A percentile compares a stretch with the other conserved stretches of the same genome.
Evolutionary conservation across 1,140 invertebrate genomes (phyloP).

Genomic region (Drosophila lacteicornis): DNA sequence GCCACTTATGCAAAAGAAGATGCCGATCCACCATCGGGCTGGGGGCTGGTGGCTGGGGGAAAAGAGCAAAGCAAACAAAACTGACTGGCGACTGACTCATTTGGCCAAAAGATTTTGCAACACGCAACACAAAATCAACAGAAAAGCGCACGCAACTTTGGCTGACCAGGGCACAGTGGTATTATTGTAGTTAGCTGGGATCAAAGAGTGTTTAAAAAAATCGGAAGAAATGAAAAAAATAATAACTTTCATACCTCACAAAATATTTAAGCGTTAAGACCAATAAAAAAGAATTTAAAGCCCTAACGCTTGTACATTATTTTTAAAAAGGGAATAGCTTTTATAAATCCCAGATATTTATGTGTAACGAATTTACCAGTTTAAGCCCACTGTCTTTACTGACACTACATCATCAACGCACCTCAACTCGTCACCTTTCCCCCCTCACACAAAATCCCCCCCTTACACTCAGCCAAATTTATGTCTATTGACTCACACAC

Average conservation of each 20-base stretch:
- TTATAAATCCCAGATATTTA: neutral
- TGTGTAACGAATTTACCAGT: no score
- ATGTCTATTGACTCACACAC: constrained; percentile 49
- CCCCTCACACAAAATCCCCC: neutral
- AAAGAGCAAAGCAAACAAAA: constrained; percentile 56
- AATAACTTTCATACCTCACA: no score
- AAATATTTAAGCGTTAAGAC: no score
- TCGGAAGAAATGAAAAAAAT: no score
- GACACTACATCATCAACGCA: constrained; percentile 38
- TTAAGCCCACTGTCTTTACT: constrained; percentile 14
- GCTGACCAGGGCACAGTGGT: constrained; percentile 32
- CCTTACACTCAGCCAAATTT: constrained; percentile 42
- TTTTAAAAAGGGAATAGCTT: no score
- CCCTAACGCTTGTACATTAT: no score
- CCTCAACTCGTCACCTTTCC: constrained; percentile 35
- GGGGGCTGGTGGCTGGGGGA: neutral
- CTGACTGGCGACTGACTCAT: constrained; percentile 67
- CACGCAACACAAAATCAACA: constrained; percentile 74
- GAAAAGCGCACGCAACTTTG: constrained; percentile 57
- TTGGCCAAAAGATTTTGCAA: constrained; percentile 74
- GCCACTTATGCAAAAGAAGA: constrained; percentile 69
- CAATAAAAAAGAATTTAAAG: no score
- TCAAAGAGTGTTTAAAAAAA: neutral
- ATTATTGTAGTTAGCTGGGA: no score
- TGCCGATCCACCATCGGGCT: neutral